Conservation (phyloP, 2,113 vertebrate genomes). For the Varanus salvator region DNA sequence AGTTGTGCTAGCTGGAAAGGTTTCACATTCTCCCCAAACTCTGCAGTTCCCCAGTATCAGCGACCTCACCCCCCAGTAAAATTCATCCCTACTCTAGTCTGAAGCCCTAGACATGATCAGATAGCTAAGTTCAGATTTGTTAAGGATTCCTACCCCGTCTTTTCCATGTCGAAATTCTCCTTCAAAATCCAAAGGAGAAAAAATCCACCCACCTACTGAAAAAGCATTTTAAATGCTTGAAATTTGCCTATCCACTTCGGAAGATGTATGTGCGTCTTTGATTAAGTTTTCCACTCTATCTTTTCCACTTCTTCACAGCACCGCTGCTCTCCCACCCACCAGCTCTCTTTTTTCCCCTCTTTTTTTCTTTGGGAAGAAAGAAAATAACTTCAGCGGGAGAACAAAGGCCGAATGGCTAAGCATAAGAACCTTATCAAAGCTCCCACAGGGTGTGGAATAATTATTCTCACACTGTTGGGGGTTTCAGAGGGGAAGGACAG, state of each 20-base stretch:
- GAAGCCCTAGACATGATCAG: background rate
- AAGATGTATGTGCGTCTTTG: slow-evolving; percentile 5
- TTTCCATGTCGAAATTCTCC: background rate
- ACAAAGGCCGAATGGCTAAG: slow-evolving; percentile 68
- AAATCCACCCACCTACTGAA: background rate
- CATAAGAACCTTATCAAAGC: slow-evolving; percentile 73
- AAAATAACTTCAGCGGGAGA: slow-evolving; percentile 60
- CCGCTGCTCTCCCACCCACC: background rate
- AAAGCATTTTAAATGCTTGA: background rate
- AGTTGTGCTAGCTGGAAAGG: too few species aligned
- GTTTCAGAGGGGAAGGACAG: slow-evolving; percentile 65
- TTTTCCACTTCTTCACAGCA: slow-evolving; percentile 8
- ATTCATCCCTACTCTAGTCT: too few species aligned
- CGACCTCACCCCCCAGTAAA: too few species aligned
- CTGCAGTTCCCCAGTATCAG: too few species aligned
- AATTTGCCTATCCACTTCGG: background rate
- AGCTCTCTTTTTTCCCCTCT: background rate
- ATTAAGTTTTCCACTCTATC: slow-evolving; percentile 23
- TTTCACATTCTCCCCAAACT: too few species aligned
- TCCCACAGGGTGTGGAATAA: slow-evolving; percentile 63
- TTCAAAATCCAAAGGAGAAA: background rate
- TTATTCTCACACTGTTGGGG: slow-evolving; percentile 73
- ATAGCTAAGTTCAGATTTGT: background rate
- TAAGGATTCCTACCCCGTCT: background rate
- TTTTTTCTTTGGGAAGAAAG: slow-evolving; percentile 34